Evolutionary conservation across 2,888 invertebrate species (phyloP).

Genomic region (Palloptera scutellata): DNA sequence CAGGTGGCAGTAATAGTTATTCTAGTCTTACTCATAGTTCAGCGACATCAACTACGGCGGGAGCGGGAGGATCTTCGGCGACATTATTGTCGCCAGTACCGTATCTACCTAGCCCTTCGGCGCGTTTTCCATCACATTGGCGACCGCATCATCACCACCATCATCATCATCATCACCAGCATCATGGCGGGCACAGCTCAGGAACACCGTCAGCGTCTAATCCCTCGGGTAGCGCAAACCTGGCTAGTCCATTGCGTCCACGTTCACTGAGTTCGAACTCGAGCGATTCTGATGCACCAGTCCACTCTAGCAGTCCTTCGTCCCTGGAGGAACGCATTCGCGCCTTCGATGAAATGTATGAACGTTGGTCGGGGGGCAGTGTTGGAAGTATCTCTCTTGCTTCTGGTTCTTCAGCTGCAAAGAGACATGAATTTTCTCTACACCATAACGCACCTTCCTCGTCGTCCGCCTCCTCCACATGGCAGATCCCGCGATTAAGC

Average conservation of each 20-base stretch:
- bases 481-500: too few relatives aligned
- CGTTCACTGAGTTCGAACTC: slow-evolving; percentile 80
- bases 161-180: slow-evolving; percentile 44
- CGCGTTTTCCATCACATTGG: slow-evolving; percentile 51
- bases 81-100: slow-evolving; percentile 41
- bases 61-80: slow-evolving; percentile 44
- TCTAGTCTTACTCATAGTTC: slow-evolving; percentile 62
- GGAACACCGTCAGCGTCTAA: slow-evolving; percentile 64
- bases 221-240: slow-evolving; percentile 66
- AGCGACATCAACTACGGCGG: slow-evolving; percentile 41
- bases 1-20: slow-evolving; percentile 51
- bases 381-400: slow-evolving; percentile 39
- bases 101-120: slow-evolving; percentile 42
- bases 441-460: slow-evolving; percentile 33
- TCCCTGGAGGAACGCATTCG: slow-evolving; percentile 91
- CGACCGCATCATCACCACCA: slow-evolving; percentile 51
- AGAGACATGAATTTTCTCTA: slow-evolving; percentile 41
- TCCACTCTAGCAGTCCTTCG: slow-evolving; percentile 71
- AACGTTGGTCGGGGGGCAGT: slow-evolving; percentile 82
- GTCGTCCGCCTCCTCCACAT: slow-evolving; percentile 41
- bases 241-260: slow-evolving; percentile 71
- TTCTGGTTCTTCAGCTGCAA: slow-evolving; percentile 47
- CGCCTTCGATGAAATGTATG: slow-evolving; percentile 91
- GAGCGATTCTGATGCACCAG: slow-evolving; percentile 72
- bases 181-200: slow-evolving; percentile 37